A percentile compares a stretch with the other conserved stretches of the same genome.
Evolutionary conservation across 2,888 invertebrate genomes (phyloP).

Genomic region (Coremacera marginata): DNA sequence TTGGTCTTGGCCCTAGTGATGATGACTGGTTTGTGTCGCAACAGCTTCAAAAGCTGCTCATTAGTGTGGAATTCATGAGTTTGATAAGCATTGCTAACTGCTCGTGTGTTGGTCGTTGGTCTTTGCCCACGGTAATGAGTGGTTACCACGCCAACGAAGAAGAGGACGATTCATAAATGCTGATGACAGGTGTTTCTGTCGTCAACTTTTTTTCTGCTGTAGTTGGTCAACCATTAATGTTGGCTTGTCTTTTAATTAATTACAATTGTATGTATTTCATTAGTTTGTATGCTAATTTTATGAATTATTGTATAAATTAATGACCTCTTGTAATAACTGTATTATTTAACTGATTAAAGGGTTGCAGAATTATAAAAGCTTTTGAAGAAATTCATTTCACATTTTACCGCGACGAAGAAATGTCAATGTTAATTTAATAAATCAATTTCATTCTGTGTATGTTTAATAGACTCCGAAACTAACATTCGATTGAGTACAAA

Average conservation of each 20-base stretch:
- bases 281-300: conserved; percentile 19
- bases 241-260: neutral
- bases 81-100: conserved; percentile 23
- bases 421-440: no score
- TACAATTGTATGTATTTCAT: conserved; percentile 6
- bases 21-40: neutral
- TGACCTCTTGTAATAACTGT: neutral
- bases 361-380: neutral
- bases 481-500: no score
- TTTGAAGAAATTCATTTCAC: no score
- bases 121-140: no score
- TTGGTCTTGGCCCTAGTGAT: neutral
- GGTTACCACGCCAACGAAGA: neutral
- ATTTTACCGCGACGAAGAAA: no score
- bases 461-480: no score
- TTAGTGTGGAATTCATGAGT: conserved; percentile 22
- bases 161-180: conserved; percentile 7
- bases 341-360: conserved; percentile 4
- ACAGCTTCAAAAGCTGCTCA: conserved; percentile 8
- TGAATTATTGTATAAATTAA: neutral
- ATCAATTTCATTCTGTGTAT: no score
- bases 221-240: neutral
- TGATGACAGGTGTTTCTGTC: conserved; percentile 21
- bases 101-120: neutral
- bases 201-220: conserved; percentile 1